phyloP scores from a whole-genome alignment of 2,888 invertebrate genomes.

The Ceriagrion tenellum region DNA sequence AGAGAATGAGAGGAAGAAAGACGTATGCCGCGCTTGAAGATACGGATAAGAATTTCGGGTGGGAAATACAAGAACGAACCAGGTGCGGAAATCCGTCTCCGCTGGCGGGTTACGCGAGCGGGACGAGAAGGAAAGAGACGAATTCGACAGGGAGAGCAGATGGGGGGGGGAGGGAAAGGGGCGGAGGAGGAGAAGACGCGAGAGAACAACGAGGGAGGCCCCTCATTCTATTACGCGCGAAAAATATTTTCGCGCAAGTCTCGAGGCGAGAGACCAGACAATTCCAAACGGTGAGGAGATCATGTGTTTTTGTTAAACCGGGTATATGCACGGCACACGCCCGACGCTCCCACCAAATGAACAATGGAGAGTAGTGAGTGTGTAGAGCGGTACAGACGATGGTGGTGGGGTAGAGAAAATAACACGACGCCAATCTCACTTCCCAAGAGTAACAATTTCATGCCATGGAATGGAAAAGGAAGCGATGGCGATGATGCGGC shows the following conservation, averaged over 20 bases:
- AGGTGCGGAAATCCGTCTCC: not conserved
- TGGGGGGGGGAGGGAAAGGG: not conserved
- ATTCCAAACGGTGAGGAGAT: not conserved
- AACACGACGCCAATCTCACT: not conserved
- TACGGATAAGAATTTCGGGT: not conserved
- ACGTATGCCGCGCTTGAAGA: no score
- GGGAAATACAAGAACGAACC: not conserved
- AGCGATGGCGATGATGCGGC: not conserved
- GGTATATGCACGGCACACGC: not conserved
- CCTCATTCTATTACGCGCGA: not conserved
- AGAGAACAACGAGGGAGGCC: not conserved
- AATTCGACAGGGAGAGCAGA: not conserved
- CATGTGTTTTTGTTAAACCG: not conserved
- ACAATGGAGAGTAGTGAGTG: not conserved
- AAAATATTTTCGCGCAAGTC: not conserved
- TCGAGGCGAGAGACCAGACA: not conserved
- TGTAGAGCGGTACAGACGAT: no score
- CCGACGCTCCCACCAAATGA: not conserved
- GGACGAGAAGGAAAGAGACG: not conserved
- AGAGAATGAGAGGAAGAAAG: no score
- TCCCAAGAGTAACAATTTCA: constrained; percentile 14
- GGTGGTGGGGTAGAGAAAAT: not conserved
- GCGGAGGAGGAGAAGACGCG: not conserved
- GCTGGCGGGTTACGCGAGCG: no score
- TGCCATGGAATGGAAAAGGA: not conserved